These are phyloP conservation scores for Taurulus bubalis DNA, from an alignment of 2,113 vertebrate species.

Conservation along the genomic window DNA sequence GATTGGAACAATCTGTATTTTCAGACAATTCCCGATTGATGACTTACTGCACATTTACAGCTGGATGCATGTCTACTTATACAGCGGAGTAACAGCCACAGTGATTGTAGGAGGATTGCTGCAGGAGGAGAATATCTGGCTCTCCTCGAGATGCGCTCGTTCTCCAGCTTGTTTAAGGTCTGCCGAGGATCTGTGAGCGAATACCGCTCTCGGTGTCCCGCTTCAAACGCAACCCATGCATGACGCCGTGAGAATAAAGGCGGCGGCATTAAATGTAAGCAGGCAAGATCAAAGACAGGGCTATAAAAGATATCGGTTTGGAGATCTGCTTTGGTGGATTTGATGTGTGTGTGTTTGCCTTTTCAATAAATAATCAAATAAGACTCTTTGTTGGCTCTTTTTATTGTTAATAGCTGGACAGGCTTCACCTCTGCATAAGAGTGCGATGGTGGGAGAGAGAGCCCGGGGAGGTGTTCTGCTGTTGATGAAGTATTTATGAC, in stretches of 20 bases:
- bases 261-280: constrained; percentile 28
- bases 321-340: constrained; percentile 11
- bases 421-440: not conserved
- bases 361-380: constrained; percentile 6
- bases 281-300: constrained; percentile 37
- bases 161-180: constrained; percentile 22
- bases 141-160: not conserved
- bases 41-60: constrained; percentile 14
- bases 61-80: constrained; percentile 1
- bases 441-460: constrained; percentile 7
- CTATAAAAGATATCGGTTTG: constrained; percentile 7
- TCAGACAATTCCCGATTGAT: not conserved
- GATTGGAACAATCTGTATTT: not conserved
- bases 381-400: not conserved
- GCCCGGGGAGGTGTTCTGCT: constrained; percentile 59
- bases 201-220: not conserved
- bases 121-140: constrained; percentile 1
- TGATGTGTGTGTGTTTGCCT: not conserved
- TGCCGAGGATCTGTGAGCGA: constrained; percentile 26
- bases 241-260: constrained; percentile 28
- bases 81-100: not conserved
- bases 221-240: constrained; percentile 21
- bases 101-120: constrained; percentile 37
- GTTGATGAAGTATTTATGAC: constrained; percentile 80
- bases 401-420: not conserved